Evolutionary conservation across 2,888 invertebrate genomes (phyloP), one percentile per base, ranked within the genome.

Genomic region (Erynnis tages): DNA sequence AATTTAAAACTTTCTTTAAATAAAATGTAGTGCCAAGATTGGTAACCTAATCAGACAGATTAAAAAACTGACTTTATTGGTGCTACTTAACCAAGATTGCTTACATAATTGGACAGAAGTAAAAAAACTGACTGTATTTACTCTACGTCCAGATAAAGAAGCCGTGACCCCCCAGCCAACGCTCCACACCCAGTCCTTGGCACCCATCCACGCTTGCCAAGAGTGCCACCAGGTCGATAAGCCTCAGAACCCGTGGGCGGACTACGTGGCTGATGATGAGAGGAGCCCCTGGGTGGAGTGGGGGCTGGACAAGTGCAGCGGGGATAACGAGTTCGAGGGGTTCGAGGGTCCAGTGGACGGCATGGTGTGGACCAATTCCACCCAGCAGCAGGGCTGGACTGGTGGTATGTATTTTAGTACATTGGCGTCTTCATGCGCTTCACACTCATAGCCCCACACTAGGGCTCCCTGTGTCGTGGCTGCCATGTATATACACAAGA

Each of bases 341-440:
- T 35, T 27, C n/a, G 29, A 2, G 3, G 23, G 21, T 10, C 37
- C 27, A 13, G 13, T 27, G 1, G 44, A 27, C 2, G 44, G 27
- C 0, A 52, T 52, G 40, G 44, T 37, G 11, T 52, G 50, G 50
- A 44, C 50, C 11, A 52, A 52, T 8, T 44, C 40, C 2, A 29
- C 2, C 1, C 5, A 37, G 7, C 21, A 13, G 7, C 43, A 34
- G 2, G 27, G 14, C 4, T 37, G 35, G 35, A 7, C 11, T 5
- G 44, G 16, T 23, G 50, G 50, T 44, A 25, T 4, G 27, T 37
- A 7, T 11, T 16, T 29, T 21, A 4, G 21, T 7, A 25, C 6
- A 4, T 21, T 21, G 3, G 3, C 21, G 21, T 4, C 21, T 2
- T 11, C 2, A n/a, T n/a, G n/a, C n/a, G n/a, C n/a, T n/a, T n/a